Evolutionary conservation across 2,888 invertebrate species (phyloP), one percentile per base, ranked within the genome.

Genomic region (Tipula lateralis): DNA sequence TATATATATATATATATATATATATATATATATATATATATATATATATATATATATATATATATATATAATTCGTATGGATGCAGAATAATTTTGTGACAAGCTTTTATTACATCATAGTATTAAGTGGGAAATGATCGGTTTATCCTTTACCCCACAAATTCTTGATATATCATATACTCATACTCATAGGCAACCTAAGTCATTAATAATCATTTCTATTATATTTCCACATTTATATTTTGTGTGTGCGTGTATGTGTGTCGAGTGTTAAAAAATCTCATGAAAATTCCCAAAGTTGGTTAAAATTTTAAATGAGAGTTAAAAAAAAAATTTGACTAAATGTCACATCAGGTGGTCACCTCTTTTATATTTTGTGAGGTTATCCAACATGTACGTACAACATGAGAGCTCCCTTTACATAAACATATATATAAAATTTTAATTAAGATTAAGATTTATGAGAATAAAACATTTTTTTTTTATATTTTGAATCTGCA

Each of bases 291-390:
- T 66, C 66, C 66, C 66, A 66, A 66, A 66, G 66, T 66, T 66
- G 66, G 24, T 66, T 66, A 66, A 66, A 66, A 66, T 66, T 66
- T 66, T 66, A 66, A 66, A 66, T 66, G 66, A 24, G 66, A 66
- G 66, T 66, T 66, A 1, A 9, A 50, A n/a, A 9, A 4, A 44
- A 44, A 66, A 66, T 66, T 7, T 66, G 66, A 66, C 24, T 24
- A 66, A 66, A 66, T 66, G 66, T 66, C 66, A 66, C 66, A 66
- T 66, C 66, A 66, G 66, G 66, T 66, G 66, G 66, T 66, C 66
- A 66, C 66, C 66, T 66, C 66, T 66, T 66, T 66, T 24, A 66
- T 66, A 66, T 66, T 66, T 19, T 66, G 66, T 66, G 66, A 66
- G 66, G 66, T 66, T 66, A 66, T 24, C 66, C 16, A 7, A 9